These are phyloP conservation scores for Aphis gossypii DNA, from an alignment of 1,140 invertebrate species.

Conservation along the genomic window DNA sequence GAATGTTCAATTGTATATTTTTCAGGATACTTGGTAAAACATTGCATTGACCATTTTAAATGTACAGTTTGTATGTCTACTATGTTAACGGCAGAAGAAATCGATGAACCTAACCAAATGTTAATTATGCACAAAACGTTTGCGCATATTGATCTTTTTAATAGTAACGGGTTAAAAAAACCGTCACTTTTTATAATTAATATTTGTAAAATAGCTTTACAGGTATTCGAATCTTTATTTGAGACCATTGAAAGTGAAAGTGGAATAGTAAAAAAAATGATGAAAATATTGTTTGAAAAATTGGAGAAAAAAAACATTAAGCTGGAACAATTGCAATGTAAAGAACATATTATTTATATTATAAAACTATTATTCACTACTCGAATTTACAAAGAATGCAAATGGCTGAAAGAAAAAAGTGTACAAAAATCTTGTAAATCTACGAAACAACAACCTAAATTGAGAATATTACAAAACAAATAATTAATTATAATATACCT, in stretches of 20 bases:
- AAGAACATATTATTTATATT: neutral
- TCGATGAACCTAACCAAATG: neutral
- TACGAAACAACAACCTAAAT: too few relatives aligned
- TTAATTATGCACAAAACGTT: neutral
- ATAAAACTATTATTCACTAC: neutral
- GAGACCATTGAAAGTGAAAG: neutral
- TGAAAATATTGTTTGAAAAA: neutral
- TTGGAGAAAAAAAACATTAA: neutral
- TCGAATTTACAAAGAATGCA: neutral
- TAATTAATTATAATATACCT: too few relatives aligned
- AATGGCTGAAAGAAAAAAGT: neutral
- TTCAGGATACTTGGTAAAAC: neutral
- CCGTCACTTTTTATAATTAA: neutral
- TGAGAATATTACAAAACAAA: too few relatives aligned
- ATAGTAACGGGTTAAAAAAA: neutral
- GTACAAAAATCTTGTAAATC: neutral
- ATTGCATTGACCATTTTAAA: neutral
- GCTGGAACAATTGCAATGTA: neutral
- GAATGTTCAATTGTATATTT: neutral
- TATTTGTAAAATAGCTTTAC: neutral
- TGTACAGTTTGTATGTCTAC: neutral
- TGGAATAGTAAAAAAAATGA: neutral
- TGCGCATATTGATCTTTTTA: neutral
- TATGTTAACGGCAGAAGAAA: neutral
- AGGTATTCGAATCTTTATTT: neutral